Evolutionary conservation across 2,888 invertebrate species (phyloP).

Genomic region (Tenthredo notha): DNA sequence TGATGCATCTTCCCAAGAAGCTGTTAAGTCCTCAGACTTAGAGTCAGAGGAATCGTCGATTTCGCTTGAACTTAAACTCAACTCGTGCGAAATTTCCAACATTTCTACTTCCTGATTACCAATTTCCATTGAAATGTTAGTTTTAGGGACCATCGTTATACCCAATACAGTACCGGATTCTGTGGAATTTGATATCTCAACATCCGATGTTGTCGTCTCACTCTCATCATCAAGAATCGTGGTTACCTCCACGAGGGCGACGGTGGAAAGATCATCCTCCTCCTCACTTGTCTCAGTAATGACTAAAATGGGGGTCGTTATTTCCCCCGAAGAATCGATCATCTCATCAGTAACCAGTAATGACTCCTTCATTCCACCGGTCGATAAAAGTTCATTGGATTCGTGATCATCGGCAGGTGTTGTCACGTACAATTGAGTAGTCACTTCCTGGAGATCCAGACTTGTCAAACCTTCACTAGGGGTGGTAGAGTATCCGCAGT

Average conservation of each 20-base stretch:
- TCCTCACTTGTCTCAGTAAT: background rate
- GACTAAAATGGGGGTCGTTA: background rate
- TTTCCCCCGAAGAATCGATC: background rate
- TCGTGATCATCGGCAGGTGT: background rate
- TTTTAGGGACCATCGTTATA: background rate
- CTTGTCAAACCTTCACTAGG: background rate
- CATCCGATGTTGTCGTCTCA: background rate
- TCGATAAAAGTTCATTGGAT: background rate
- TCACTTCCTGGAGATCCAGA: background rate
- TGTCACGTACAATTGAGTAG: background rate
- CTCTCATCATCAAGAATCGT: background rate
- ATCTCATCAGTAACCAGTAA: background rate
- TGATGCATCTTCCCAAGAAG: background rate
- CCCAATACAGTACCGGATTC: background rate
- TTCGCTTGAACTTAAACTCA: background rate
- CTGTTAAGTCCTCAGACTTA: background rate
- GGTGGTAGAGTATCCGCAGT: background rate
- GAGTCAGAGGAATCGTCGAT: background rate
- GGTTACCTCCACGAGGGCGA: background rate
- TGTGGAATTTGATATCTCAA: background rate
- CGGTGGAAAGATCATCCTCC: background rate
- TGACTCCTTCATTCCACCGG: background rate
- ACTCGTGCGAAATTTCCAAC: background rate
- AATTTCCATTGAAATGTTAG: background rate
- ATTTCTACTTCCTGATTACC: background rate